Base-by-base conservation (phyloP, 1,140 invertebrate species). In the Hydropsyche tenuis region DNA sequence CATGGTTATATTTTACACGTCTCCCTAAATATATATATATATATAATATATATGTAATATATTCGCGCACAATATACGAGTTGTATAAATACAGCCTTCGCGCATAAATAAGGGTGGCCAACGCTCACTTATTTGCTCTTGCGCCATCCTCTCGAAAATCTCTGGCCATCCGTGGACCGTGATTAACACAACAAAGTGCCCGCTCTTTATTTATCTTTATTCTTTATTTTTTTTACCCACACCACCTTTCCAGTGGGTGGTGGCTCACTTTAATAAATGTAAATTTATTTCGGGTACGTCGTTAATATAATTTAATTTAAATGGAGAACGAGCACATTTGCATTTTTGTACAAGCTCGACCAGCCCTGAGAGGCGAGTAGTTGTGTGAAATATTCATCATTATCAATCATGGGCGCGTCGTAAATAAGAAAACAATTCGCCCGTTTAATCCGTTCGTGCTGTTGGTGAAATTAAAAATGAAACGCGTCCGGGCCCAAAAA, bases 231-330 rank as follows among this genome's bases (percentile, higher is more conserved):
- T 48, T 48, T 43, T 5, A 43, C 45, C 2, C 45, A 2, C 45
- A 62, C 20, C 25, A 12, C 56, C 9, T n/a, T n/a, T n/a, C n/a
- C 30, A 9, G 9, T 37, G 30, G 30, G 30, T 37, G 30, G 30
- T 9, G 30, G 30, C 9, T 37, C 30, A 37, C 30, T 37, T 37
- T 72, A 75, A 75, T 63, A 30, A 46, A 66, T 75, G 74, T 46
- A 66, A 75, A 75, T 75, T 75, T 75, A 75, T 75, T 75, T 75
- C 42, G 74, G 69, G 64, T 62, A 56, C 60, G 56, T 63, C 37
- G 70, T 72, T 75, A 75, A 75, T 75, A 65, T 72, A 69, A 75
- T 75, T 75, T 62, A 75, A 75, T 75, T 75, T 70, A 56, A 75
- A 70, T 64, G 46, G 37, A 63, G 48, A 70, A 20, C 20, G 42